phyloP scores from a whole-genome alignment of 2,113 vertebrate species.

The Polyodon spathula region DNA sequence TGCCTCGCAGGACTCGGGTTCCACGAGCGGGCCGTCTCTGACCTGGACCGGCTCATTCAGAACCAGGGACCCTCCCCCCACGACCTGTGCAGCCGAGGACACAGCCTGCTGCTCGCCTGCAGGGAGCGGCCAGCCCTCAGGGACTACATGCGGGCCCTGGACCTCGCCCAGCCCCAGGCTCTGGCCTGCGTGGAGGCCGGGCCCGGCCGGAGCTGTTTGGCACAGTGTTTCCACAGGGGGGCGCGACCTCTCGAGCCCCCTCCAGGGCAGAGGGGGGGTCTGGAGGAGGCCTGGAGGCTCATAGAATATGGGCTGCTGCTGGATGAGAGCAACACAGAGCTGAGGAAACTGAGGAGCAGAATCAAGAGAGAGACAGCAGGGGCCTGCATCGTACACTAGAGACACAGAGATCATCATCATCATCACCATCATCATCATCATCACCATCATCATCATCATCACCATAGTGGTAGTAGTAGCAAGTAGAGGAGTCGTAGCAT shows the following conservation, averaged over 20 bases:
- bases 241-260: conserved; percentile 57
- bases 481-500: no score
- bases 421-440: no score
- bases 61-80: conserved; percentile 34
- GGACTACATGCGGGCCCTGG: conserved; percentile 66
- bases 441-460: no score
- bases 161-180: conserved; percentile 49
- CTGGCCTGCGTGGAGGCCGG: conserved; percentile 45
- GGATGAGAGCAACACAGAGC: conserved; percentile 52
- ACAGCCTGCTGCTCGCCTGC: conserved; percentile 53
- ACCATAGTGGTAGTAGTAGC: no score
- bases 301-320: conserved; percentile 65
- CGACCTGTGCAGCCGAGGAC: conserved; percentile 68
- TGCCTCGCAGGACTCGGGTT: conserved; percentile 61
- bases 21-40: conserved; percentile 53
- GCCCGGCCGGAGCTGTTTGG: conserved; percentile 46
- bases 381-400: conserved; percentile 71
- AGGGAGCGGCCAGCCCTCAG: conserved; percentile 53
- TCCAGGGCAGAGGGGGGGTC: conserved; percentile 47
- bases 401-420: no score
- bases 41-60: conserved; percentile 64
- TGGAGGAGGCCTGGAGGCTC: conserved; percentile 62
- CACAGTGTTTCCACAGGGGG: conserved; percentile 48
- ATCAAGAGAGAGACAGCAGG: conserved; percentile 61
- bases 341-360: conserved; percentile 64